Evolutionary conservation across 2,888 invertebrate genomes (phyloP), one percentile per base, ranked within the genome.

Genomic region (Steromphala cineraria): DNA sequence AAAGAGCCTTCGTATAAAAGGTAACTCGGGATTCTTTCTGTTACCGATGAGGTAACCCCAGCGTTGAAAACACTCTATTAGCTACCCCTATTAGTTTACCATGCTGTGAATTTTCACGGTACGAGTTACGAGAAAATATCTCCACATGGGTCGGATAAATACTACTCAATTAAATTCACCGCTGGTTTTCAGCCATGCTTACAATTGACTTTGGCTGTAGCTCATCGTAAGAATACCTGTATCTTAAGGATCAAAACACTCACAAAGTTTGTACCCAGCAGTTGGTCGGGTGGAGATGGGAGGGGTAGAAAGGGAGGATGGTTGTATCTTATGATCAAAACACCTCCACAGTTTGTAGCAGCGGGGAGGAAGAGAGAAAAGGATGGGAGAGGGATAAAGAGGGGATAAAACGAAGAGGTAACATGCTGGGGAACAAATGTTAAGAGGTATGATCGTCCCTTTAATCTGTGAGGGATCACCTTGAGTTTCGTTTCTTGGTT

Each of bases 21-120:
- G 19, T 40, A 78, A 31, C 40, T 17, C 40, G 21, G 56, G 78
- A 40, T 78, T 67, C 53, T 28, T 67, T 78, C 46, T n/a, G 28
- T 67, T 17, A 40, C 17, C 62, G 24, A 31, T 78, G 78, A 78
- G 78, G 78, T 78, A 62, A 52, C 67, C 53, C 67, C 53, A 36
- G 28, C 52, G n/a, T 62, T 67, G 21, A 24, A 78, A 78, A 62
- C 78, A 67, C 78, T 46, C 53, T 62, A 62, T 67, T 55, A 46
- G 40, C 28, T 15, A 52, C 67, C 46, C 67, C 67, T 62, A 40
- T 62, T 62, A 40, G 46, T 46, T 19, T 67, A 62, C 31, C 78
- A 78, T 67, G 78, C 62, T 78, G 78, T 67, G 78, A 78, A 62
- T 78, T 78, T 78, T 67, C 78, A 78, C 78, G 67, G 78, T 78